Evolutionary conservation across 2,113 vertebrate genomes (phyloP).

Genomic region (Sapayoa aenigma): DNA sequence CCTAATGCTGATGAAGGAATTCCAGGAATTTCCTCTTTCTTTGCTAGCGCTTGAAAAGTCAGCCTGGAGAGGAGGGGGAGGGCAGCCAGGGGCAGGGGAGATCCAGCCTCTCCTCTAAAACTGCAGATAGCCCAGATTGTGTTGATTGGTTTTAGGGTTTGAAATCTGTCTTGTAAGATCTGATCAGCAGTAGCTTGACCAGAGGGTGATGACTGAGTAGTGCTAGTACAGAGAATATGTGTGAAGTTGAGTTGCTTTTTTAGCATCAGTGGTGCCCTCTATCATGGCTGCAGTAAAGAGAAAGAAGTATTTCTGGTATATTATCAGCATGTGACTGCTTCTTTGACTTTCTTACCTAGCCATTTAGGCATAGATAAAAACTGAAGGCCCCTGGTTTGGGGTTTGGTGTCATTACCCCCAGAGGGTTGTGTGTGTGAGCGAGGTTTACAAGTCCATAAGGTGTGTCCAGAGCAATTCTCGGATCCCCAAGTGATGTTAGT

Average conservation of each 20-base stretch:
- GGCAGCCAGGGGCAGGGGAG: not conserved
- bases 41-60: slow-evolving; percentile 17
- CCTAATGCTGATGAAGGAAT: slow-evolving; percentile 60
- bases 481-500: not conserved
- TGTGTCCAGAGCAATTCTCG: not conserved
- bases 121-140: not conserved
- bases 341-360: not conserved
- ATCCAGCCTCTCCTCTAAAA: not conserved
- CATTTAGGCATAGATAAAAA: not conserved
- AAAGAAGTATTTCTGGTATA: not conserved
- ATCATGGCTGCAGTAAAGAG: not conserved
- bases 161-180: not conserved
- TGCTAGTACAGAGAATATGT: not conserved
- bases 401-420: not conserved
- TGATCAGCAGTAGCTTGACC: not conserved
- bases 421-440: not conserved
- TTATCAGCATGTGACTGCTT: not conserved
- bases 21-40: slow-evolving; percentile 66
- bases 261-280: not conserved
- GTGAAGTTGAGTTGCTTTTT: not conserved
- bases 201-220: not conserved
- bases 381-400: not conserved
- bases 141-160: not conserved
- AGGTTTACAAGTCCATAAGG: not conserved
- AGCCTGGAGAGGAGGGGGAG: not conserved